Base-by-base conservation (phyloP, 1,140 invertebrate species). In the Physella acuta region DNA sequence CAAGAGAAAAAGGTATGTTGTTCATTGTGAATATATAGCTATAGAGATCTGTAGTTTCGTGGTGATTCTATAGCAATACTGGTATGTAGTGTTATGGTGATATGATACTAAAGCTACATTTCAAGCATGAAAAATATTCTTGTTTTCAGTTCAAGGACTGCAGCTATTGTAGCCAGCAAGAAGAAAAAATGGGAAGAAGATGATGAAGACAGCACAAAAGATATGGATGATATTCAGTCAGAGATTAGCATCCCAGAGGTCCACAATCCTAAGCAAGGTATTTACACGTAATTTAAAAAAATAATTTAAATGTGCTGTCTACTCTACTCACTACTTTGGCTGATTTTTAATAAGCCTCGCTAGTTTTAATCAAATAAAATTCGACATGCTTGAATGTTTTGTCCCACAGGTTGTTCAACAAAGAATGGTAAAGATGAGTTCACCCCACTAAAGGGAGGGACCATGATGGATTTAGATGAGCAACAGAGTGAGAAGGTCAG, bases 131-230 rank as follows among this genome's bases (percentile, higher is more conserved):
- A n/a, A n/a, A n/a, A n/a, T n/a, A n/a, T n/a, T n/a, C n/a, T n/a
- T n/a, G n/a, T n/a, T n/a, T 20, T 44, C 26, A 81, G 82, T 82
- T 87, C 88, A 20, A 85, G 90, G 55, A 89, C 88, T 24, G 89
- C 90, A 0, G 88, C 89, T 24, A 68, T 75, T 16, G 74, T 73
- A 26, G 64, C 74, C 1, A 72, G 58, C 36, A 82, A 81, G 73
- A 83, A 82, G 72, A 72, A 71, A 67, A 71, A 52, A 17, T 73
- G 82, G 59, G 87, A 87, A 53, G 88, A 88, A 28, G 88, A 89
- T 65, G 86, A 86, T 20, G 93, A 94, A 79, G 93, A 95, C 87
- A 85, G 93, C 4, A 94, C 93, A 0, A 90, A 92, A 77, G 93
- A 94, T 75, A 91, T 95, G 89, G 87, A 88, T 30, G 86, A 88